phyloP scores from a whole-genome alignment of 2,888 invertebrate species.

The Gryllus longicercus region DNA sequence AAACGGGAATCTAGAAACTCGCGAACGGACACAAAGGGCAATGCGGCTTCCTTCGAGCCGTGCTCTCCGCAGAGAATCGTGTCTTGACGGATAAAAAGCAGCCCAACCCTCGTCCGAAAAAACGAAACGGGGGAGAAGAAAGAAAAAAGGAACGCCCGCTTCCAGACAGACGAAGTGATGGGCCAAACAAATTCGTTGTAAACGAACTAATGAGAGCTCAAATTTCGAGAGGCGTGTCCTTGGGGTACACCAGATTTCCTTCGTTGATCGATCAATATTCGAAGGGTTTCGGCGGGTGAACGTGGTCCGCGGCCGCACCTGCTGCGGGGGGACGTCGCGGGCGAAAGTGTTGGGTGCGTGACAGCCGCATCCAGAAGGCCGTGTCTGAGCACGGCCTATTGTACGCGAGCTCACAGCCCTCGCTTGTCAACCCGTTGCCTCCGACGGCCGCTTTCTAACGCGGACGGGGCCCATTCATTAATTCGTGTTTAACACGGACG shows the following conservation, averaged over 20 bases:
- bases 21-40: too few relatives aligned
- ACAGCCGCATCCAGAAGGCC: too few relatives aligned
- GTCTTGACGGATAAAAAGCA: background rate
- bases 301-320: background rate
- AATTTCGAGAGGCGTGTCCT: background rate
- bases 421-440: background rate
- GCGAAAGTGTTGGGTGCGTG: background rate
- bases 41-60: too few relatives aligned
- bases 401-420: background rate
- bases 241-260: background rate
- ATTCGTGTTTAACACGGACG: background rate
- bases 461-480: background rate
- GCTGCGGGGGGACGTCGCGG: background rate
- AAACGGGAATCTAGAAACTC: background rate
- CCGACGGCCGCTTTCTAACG: background rate
- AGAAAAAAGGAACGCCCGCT: background rate
- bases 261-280: background rate
- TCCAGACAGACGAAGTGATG: background rate
- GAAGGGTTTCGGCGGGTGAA: background rate
- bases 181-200: conserved; percentile 1
- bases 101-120: background rate
- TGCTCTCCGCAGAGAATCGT: too few relatives aligned
- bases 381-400: too few relatives aligned
- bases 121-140: background rate
- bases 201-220: conserved; percentile 7